These are phyloP conservation scores for Heterochromis multidens DNA, from an alignment of 2,113 vertebrate genomes.

Conservation along the genomic window DNA sequence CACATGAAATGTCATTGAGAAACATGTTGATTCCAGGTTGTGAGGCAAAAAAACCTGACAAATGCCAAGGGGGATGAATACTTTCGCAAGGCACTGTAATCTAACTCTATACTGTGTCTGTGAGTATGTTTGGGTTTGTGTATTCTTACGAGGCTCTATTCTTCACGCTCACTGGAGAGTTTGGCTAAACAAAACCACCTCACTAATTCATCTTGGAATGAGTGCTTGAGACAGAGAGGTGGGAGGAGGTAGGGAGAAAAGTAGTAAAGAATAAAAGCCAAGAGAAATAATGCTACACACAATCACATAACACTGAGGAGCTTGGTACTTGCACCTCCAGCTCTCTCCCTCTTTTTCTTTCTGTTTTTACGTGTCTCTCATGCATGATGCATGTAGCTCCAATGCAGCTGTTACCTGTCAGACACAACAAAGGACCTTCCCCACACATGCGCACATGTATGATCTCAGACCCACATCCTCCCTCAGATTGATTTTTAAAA, in stretches of 20 bases:
- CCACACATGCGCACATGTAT: not conserved
- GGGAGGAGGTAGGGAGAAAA: too few species aligned
- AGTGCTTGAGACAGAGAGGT: not conserved
- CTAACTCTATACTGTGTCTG: not conserved
- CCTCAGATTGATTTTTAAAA: not conserved
- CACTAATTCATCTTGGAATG: slow-evolving; percentile 45
- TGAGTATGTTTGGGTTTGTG: slow-evolving; percentile 2
- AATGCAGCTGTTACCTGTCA: slow-evolving; percentile 40
- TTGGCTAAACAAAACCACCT: slow-evolving; percentile 28
- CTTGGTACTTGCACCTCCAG: slow-evolving; percentile 14
- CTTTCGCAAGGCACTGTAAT: too few species aligned
- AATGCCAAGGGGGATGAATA: too few species aligned
- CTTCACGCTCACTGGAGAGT: slow-evolving; percentile 33
- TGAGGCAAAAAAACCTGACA: too few species aligned
- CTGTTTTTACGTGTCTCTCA: not conserved
- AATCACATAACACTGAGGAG: slow-evolving; percentile 45
- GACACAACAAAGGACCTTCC: not conserved
- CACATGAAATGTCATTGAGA: too few species aligned
- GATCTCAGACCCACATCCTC: not conserved
- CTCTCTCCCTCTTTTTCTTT: not conserved
- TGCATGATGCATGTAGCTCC: not conserved
- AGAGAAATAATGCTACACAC: slow-evolving; percentile 12
- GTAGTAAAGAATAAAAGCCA: not conserved
- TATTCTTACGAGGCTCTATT: slow-evolving; percentile 31
- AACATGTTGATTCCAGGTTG: too few species aligned